Conservation (phyloP, 2,113 vertebrate genomes). For the Pelecanoides urinatrix region DNA sequence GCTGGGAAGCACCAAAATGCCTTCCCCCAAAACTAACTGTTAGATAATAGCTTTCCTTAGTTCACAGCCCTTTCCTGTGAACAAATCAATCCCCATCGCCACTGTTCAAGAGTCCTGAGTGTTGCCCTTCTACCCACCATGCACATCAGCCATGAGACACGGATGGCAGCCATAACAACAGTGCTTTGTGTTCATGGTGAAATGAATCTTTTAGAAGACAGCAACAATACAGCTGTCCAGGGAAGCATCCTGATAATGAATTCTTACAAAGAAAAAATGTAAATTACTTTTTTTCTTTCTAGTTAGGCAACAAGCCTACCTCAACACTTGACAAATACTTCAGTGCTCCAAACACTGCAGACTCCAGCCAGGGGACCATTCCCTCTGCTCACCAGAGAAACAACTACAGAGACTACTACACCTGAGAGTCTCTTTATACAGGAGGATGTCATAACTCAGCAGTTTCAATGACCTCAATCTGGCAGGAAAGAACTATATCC, state of each 20-base stretch:
- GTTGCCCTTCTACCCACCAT: rapidly evolving
- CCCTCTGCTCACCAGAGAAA: not conserved
- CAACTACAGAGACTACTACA: not conserved
- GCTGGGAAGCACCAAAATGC: not conserved
- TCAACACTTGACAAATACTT: not conserved
- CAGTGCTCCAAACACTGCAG: not conserved
- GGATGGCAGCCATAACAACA: not conserved
- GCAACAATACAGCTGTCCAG: not conserved
- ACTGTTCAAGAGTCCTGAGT: rapidly evolving
- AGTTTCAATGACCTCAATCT: slow-evolving; percentile 24
- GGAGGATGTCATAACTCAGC: not conserved
- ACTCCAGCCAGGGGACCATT: not conserved
- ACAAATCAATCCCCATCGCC: not conserved
- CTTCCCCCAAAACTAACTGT: not conserved
- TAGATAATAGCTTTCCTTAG: not conserved
- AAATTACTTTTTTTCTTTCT: not conserved
- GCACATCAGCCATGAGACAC: not conserved
- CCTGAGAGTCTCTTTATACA: not conserved
- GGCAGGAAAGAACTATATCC: not conserved
- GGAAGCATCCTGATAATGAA: not conserved
- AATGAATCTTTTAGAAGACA: not conserved
- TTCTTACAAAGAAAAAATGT: not conserved
- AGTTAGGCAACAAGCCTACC: not conserved
- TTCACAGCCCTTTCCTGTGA: not conserved
- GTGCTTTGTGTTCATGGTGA: not conserved